A percentile compares a stretch with the other conserved stretches of the same genome.
Evolutionary conservation across 2,113 vertebrate genomes (phyloP).

Genomic region (Dicrurus megarhynchus): DNA sequence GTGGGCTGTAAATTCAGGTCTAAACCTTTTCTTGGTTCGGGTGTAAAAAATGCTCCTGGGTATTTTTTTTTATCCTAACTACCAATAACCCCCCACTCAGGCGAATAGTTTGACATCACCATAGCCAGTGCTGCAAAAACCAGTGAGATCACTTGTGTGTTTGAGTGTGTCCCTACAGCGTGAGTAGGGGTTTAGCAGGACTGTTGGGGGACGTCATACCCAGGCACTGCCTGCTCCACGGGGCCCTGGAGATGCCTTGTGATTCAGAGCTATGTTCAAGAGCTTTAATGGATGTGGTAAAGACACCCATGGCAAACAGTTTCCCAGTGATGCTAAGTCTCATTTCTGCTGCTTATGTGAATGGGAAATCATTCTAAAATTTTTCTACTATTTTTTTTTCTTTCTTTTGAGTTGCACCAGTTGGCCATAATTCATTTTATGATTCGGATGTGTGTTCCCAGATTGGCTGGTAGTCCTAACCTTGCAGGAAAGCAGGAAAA

Average conservation of each 20-base stretch:
- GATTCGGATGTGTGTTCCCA: neutral
- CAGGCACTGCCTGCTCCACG: neutral
- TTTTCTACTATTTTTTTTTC: neutral
- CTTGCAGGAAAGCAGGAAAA: neutral
- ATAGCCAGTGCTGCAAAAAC: neutral
- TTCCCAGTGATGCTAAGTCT: neutral
- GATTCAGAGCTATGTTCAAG: neutral
- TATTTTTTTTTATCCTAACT: neutral
- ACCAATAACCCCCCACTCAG: neutral
- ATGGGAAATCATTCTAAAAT: neutral
- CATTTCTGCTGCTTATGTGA: neutral
- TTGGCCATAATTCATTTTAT: neutral
- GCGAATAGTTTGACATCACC: neutral
- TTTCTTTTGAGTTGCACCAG: neutral
- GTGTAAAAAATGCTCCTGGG: neutral
- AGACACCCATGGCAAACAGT: neutral
- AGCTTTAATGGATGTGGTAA: neutral
- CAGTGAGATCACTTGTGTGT: neutral
- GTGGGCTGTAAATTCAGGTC: neutral
- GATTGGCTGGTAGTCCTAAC: neutral
- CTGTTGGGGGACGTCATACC: neutral
- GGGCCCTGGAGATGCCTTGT: neutral
- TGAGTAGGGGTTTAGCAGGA: neutral
- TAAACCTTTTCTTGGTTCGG: neutral
- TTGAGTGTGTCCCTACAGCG: accelerated